These are phyloP conservation scores for Trididemnum miniatum DNA, from an alignment of 23 tunicate species.

Conservation along the genomic window DNA sequence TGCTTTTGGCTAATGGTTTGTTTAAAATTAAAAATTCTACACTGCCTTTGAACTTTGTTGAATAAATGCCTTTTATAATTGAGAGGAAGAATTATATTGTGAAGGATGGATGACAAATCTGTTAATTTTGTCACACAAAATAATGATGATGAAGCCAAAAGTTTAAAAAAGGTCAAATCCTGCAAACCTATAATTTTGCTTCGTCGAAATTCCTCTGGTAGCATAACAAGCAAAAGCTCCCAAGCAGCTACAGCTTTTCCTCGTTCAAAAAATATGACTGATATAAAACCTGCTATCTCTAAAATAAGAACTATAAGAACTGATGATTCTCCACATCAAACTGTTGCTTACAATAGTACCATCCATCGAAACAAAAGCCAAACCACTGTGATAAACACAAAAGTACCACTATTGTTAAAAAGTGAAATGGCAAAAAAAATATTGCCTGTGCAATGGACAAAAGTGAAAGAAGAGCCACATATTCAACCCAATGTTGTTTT, in stretches of 20 bases:
- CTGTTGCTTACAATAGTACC: too few relatives aligned
- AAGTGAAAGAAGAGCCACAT: background rate
- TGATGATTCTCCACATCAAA: too few relatives aligned
- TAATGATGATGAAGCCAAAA: background rate
- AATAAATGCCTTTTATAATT: background rate
- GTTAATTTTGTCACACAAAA: background rate
- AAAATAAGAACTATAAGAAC: too few relatives aligned
- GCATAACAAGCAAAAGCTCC: background rate
- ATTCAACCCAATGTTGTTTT: background rate
- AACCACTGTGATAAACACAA: too few relatives aligned
- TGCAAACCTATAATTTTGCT: conserved; percentile 47
- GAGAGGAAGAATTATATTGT: background rate
- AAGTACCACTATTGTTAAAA: background rate
- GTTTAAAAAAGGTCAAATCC: conserved; percentile 23
- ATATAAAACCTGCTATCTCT: too few relatives aligned
- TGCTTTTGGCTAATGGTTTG: background rate
- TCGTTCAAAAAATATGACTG: conserved; percentile 34
- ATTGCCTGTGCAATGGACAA: background rate
- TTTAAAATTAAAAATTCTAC: background rate
- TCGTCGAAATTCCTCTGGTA: conserved; percentile 44
- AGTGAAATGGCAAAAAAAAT: background rate
- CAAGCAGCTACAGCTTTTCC: background rate
- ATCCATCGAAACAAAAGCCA: too few relatives aligned
- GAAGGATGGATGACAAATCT: background rate
- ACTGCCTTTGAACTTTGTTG: conserved; percentile 3